Evolutionary conservation across 2,888 invertebrate species (phyloP), one percentile per base, ranked within the genome.

Genomic region (Cerceris rybyensis): DNA sequence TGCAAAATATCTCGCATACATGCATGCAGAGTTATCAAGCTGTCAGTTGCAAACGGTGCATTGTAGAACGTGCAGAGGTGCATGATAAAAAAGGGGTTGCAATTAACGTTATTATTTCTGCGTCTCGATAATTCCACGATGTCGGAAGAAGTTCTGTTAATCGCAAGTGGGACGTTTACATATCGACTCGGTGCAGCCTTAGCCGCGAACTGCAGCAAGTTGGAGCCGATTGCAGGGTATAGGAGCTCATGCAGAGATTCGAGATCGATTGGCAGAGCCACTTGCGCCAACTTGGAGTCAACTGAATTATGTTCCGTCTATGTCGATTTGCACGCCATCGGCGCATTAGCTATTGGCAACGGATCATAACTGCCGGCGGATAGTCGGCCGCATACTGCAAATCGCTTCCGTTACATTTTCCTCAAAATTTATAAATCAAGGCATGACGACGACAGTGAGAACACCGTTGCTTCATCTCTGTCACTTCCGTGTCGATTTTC

Each of bases 301-400:
- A 88, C 87, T 86, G 86, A 89, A 88, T 88, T 87, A 88, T 86
- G 85, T 82, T 80, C 84, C 81, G 85, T 88, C 87, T 82, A 84
- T 80, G 86, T 87, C 88, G 88, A 89, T 89, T 89, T 88, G 88
- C 88, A 87, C 88, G 86, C 88, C 88, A 88, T 85, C 85, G 86
- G 80, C 82, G 85, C 87, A 89, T 89, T 88, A 88, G 86, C 88
- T 85, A 88, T 89, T 88, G 88, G 89, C 89, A 89, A 85, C 85
- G 87, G 85, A 89, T 89, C 86, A 88, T 89, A 88, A 89, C 87
- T 87, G 88, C 88, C 88, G 79, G 82, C 84, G 85, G 88, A 87
- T 72, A 83, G 86, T 83, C 75, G 83, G 82, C 82, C 81, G 87
- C 84, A 78, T 77, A 84, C 87, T 84, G 85, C 83, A 87, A 89